Conservation (phyloP, 2,888 invertebrate species). For the Muschampia plurimacula region DNA sequence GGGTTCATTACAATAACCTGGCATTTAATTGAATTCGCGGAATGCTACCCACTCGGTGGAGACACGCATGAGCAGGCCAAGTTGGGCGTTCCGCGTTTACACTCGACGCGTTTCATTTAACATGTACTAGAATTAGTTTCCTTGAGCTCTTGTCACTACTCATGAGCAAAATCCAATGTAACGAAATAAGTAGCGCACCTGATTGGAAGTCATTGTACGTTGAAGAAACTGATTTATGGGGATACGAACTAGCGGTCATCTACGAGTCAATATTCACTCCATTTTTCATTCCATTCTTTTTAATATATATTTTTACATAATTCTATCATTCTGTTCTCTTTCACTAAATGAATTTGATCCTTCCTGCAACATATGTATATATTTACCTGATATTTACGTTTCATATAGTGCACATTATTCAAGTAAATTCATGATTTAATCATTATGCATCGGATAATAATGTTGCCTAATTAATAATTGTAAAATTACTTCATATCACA, state of each 20-base stretch:
- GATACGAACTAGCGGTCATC: no score
- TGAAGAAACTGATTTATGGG: not conserved
- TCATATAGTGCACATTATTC: no score
- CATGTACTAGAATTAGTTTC: not conserved
- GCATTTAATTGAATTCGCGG: conserved; percentile 74
- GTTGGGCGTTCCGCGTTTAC: conserved; percentile 41
- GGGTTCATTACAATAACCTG: conserved; percentile 78
- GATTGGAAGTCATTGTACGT: not conserved
- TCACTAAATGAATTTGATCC: no score
- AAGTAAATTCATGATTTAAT: no score
- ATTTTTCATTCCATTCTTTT: no score
- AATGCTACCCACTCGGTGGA: conserved; percentile 58
- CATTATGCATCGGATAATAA: no score
- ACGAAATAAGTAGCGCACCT: no score
- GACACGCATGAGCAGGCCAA: conserved; percentile 51
- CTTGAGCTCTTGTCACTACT: not conserved
- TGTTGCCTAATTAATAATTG: not conserved
- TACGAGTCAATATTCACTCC: no score
- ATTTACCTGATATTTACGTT: no score
- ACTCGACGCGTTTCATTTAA: conserved; percentile 25
- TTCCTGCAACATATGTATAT: no score
- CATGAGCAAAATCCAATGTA: not conserved
- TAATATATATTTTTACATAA: no score
- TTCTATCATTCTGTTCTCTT: no score
- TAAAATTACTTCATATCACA: conserved; percentile 10